These are phyloP conservation scores for Pluvianellus socialis DNA, from an alignment of 2,113 vertebrate genomes.

Conservation along the genomic window DNA sequence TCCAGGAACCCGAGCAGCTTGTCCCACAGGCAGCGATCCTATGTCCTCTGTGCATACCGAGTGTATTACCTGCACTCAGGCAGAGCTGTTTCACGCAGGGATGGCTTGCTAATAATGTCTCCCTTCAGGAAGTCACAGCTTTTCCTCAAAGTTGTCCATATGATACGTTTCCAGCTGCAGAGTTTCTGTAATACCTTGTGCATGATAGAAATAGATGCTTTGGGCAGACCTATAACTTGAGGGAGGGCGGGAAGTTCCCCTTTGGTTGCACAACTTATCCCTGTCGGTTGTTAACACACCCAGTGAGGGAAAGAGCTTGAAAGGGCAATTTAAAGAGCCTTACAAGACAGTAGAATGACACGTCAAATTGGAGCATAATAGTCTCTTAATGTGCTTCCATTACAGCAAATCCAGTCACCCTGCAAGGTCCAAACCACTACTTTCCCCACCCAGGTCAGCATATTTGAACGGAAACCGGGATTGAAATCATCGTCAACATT, in stretches of 20 bases:
- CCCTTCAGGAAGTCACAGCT: neutral
- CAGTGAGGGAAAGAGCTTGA: neutral
- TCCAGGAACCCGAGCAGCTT: neutral
- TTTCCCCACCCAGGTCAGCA: neutral
- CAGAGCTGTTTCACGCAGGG: neutral
- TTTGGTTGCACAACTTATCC: neutral
- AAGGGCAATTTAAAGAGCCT: neutral
- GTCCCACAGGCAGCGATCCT: neutral
- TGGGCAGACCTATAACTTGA: neutral
- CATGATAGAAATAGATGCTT: neutral
- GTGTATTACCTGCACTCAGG: neutral
- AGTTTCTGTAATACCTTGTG: neutral
- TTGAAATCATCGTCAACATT: neutral
- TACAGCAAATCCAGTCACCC: neutral
- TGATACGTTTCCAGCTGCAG: neutral
- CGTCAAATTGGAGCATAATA: neutral
- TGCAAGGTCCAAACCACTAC: neutral
- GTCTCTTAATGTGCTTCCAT: neutral
- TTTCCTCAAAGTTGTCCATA: neutral
- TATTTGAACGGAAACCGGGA: neutral
- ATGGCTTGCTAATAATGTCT: neutral
- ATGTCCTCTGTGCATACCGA: neutral
- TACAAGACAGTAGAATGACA: neutral
- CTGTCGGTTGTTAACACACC: neutral
- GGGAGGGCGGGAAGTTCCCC: neutral